These are phyloP conservation scores for Meliscaeva auricollis DNA, from an alignment of 2,888 invertebrate genomes.

Conservation along the genomic window DNA sequence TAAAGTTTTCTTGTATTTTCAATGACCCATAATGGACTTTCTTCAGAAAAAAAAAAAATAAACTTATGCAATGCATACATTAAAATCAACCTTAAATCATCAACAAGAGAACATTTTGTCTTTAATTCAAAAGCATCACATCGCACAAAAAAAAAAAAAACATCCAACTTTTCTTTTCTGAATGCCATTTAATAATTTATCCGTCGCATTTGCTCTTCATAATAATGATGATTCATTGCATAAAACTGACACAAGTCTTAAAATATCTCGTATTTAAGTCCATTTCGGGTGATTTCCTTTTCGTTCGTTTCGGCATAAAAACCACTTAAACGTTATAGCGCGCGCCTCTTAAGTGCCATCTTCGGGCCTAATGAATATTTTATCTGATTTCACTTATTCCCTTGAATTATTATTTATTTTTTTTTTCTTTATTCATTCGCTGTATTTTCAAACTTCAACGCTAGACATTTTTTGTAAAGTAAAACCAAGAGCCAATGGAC, in stretches of 20 bases:
- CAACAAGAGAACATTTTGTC: too few relatives aligned
- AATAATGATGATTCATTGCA: constrained; percentile 61
- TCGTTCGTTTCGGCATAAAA: constrained; percentile 26
- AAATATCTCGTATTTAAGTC: constrained; percentile 15
- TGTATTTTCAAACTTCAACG: background rate
- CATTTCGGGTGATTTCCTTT: constrained; percentile 14
- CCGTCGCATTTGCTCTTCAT: background rate
- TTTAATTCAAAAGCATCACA: background rate
- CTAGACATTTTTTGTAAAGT: background rate
- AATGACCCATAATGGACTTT: too few relatives aligned
- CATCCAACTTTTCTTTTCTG: background rate
- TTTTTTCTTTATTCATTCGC: background rate
- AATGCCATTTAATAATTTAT: background rate
- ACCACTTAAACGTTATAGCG: constrained; percentile 54
- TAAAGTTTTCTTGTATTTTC: too few relatives aligned
- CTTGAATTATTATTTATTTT: constrained; percentile 3
- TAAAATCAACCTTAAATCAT: too few relatives aligned
- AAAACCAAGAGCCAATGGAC: constrained; percentile 15
- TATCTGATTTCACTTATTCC: constrained; percentile 65
- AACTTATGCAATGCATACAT: too few relatives aligned
- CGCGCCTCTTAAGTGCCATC: constrained; percentile 41
- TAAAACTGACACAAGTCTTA: constrained; percentile 51
- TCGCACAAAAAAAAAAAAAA: background rate
- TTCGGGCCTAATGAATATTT: constrained; percentile 69
- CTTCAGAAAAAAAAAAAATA: too few relatives aligned